Percentiles rank a stretch among this genome's conserved stretches.
Conservation (phyloP, 2,888 invertebrate genomes). For the Xanthia togata region DNA sequence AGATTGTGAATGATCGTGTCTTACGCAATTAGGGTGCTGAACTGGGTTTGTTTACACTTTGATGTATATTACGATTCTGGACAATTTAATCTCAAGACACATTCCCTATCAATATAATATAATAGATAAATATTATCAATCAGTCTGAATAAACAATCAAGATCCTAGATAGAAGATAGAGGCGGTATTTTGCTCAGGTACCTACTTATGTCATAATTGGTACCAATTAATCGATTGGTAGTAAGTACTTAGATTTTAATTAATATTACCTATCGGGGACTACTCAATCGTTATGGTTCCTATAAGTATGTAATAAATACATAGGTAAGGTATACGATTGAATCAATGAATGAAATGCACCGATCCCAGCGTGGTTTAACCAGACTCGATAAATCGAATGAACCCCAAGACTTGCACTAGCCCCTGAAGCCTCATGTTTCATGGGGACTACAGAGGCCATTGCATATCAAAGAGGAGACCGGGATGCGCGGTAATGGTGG, state of each 20-base stretch:
- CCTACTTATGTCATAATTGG: slow-evolving; percentile 2
- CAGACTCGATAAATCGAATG: too few species aligned
- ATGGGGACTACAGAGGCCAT: too few species aligned
- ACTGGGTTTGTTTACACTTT: background rate
- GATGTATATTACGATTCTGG: slow-evolving; percentile 12
- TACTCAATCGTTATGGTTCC: background rate
- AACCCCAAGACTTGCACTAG: too few species aligned
- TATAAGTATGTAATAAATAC: background rate
- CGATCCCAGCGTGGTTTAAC: too few species aligned
- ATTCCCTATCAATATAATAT: slow-evolving; percentile 10
- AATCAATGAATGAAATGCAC: too few species aligned
- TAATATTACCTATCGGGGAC: slow-evolving; percentile 1
- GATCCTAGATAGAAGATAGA: slow-evolving; percentile 23
- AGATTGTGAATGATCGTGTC: too few species aligned
- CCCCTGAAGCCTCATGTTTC: too few species aligned
- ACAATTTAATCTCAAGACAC: slow-evolving; percentile 34
- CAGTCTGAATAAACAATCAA: slow-evolving; percentile 28
- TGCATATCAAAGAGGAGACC: too few species aligned
- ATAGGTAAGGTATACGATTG: too few species aligned
- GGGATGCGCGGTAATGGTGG: too few species aligned
- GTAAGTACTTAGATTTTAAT: slow-evolving; percentile 8
- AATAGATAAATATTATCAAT: slow-evolving; percentile 24
- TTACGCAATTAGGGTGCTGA: background rate
- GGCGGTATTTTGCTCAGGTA: slow-evolving; percentile 19
- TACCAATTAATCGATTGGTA: slow-evolving; percentile 27